Evolutionary conservation across 2,888 invertebrate species (phyloP), one percentile per base, ranked within the genome.

Genomic region (Zootermopsis nevadensis): DNA sequence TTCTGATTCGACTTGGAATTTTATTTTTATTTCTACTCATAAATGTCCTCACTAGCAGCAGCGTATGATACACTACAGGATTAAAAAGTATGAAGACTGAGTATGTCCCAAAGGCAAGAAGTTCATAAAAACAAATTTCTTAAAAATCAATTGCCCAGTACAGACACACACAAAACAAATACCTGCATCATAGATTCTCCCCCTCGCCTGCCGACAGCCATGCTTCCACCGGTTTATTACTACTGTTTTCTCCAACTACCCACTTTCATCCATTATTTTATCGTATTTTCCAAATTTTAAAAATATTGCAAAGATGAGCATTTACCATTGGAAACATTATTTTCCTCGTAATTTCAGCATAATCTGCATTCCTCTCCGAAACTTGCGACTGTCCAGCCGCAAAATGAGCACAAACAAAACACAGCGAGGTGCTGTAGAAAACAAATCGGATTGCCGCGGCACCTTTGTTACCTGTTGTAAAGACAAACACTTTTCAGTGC

Each of bases 401-500:
- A 90, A 99, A 98, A 91, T 99, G 99, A 53, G 99, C 98, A 89
- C 99, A 99, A 10, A 99, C 96, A 90, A 99, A 99, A 89, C 98
- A 99, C 86, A 99, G 90, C 0, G 99, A 98, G 0, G 98, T 97
- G 77, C 97, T 97, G 89, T 98, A 95, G 80, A 98, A 91, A 0
- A 97, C 95, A 89, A 99, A 94, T 82, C 99, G 93, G 87, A 99
- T 97, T 12, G 97, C 98, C 42, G 91, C 91, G 27, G 96, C 98
- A 7, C 99, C 99, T 91, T 99, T 99, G 89, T 99, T 99, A 10
- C 96, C 96, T 88, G 86, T 81, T 2, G 12, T 8, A 60, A n/a
- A 60, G 10, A 60, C 60, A 55, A 12, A 55, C 55, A 60, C n/a
- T n/a, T 12, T 48, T 48, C 48, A 48, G 19, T 48, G 15, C 48